phyloP scores from a whole-genome alignment of 2,797 vertebrate genomes.

The Amblyraja radiata region DNA sequence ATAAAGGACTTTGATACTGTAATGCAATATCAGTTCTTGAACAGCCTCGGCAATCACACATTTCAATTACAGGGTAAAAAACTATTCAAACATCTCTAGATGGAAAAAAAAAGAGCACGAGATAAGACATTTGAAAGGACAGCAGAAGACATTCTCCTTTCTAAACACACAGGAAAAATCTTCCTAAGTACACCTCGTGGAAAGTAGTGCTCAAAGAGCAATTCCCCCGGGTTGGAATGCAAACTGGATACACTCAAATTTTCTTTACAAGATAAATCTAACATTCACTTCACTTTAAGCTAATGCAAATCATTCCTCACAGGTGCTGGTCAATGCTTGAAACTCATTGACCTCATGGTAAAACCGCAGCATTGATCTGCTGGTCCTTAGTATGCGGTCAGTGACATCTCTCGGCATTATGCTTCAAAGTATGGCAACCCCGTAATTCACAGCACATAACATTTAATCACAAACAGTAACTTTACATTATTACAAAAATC shows the following conservation, averaged over 20 bases:
- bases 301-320: constrained; percentile 12
- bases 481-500: constrained; percentile 34
- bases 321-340: background rate
- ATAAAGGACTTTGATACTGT: background rate
- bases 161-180: background rate
- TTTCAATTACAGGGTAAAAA: background rate
- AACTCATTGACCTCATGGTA: background rate
- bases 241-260: background rate
- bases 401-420: background rate
- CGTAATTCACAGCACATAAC: constrained; percentile 20
- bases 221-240: background rate
- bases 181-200: background rate
- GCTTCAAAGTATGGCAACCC: background rate
- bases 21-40: constrained; percentile 1
- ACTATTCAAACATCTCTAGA: background rate
- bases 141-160: background rate
- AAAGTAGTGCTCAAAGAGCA: background rate
- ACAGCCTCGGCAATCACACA: background rate
- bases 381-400: background rate
- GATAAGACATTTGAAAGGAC: background rate
- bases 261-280: background rate
- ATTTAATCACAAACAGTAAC: constrained; percentile 2
- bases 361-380: background rate
- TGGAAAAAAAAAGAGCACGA: background rate
- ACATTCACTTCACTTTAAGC: constrained; percentile 22